A percentile compares a stretch with the other conserved stretches of the same genome.
Evolutionary conservation across 2,113 vertebrate species (phyloP).

Genomic region (Saguinus midas): DNA sequence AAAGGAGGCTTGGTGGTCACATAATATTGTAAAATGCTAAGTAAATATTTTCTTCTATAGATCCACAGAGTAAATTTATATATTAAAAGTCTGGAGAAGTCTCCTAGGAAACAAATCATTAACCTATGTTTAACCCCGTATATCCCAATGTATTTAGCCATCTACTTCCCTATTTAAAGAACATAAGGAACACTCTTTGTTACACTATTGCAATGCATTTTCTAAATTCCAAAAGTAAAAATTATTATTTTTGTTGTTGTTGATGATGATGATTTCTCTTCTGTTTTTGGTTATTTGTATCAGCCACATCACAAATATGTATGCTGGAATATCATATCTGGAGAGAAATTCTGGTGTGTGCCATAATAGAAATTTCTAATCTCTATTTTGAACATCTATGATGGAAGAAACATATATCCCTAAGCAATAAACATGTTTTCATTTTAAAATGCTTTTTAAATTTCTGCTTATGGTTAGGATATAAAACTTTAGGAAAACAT

Average conservation of each 20-base stretch:
- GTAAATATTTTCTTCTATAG: not conserved
- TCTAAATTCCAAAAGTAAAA: not conserved
- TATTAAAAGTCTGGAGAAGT: not conserved
- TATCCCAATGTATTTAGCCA: not conserved
- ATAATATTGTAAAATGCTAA: not conserved
- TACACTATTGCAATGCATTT: not conserved
- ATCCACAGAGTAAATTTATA: not conserved
- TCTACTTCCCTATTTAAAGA: not conserved
- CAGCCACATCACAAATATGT: not conserved
- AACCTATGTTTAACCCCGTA: not conserved
- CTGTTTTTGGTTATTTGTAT: not conserved
- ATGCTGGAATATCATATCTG: not conserved
- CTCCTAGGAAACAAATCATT: not conserved
- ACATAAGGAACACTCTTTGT: not conserved
- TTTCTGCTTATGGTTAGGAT: not conserved
- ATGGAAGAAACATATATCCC: not conserved
- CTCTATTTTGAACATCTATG: not conserved
- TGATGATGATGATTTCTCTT: not conserved
- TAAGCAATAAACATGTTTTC: not conserved
- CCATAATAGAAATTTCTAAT: not conserved
- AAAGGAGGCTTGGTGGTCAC: not conserved
- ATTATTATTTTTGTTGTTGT: not conserved
- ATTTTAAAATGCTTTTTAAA: not conserved
- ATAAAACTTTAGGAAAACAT: not conserved
- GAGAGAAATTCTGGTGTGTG: not conserved